Evolutionary conservation across 2,797 vertebrate species (phyloP), one percentile per base, ranked within the genome.

Genomic region (Atherinosoma microstoma): DNA sequence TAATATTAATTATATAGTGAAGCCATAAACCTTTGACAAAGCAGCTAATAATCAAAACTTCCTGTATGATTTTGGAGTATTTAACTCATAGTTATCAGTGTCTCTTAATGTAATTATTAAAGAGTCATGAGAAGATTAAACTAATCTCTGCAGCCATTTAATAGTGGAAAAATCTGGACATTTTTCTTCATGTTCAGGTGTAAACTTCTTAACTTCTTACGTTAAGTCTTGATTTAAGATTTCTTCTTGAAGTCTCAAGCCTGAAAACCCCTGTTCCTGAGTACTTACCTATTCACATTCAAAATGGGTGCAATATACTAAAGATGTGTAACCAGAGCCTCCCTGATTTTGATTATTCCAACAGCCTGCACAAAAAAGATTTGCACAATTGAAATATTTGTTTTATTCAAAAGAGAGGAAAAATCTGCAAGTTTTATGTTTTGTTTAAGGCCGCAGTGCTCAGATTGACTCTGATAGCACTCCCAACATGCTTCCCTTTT

Each of bases 401-500:
- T 53, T 36, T 53, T 12, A 36, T n/a, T 40, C 45, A 53, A 16
- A 40, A 2, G 24, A 54, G 4, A 36, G 30, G 24, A 53, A 18
- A 38, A 42, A 51, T 58, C 29, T 36, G 6, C 0, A 72, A 27
- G 47, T 32, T 61, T 59, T 53, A 49, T 49, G 40, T 22, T 38
- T 67, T 74, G 58, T 72, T 82, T 36, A 32, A 47, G 27, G 6
- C 36, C 29, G 59, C 10, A 60, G 22, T 16, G 3, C 27, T 67
- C 20, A 30, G 13, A 30, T 24, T 12, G 11, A 66, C 12, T 40
- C 9, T 45, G 20, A 59, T 42, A 38, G 57, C 38, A 62, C 34
- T 18, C 4, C 49, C 42, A 73, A 70, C 10, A 24, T 57, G 7
- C 42, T 78, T 64, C 73, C n/a, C 12, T n/a, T 64, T 62, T 45